These are phyloP conservation scores for Heliconius erato DNA, from an alignment of 2,888 invertebrate species.

Conservation along the genomic window DNA sequence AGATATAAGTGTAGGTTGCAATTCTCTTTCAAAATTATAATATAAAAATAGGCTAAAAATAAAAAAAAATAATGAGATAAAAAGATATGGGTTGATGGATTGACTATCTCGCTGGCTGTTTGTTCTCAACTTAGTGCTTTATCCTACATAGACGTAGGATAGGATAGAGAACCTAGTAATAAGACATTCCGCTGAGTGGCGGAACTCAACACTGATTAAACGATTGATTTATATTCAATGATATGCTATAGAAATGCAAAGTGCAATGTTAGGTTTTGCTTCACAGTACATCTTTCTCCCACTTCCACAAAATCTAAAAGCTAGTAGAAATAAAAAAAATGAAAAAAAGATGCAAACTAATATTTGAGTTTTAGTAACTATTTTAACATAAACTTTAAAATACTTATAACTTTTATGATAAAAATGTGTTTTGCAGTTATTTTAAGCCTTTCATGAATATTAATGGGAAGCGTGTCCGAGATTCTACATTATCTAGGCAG, in stretches of 20 bases:
- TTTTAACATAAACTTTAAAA: neutral
- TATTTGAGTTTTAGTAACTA: neutral
- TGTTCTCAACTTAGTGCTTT: neutral
- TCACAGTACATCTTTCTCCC: too few relatives aligned
- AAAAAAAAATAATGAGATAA: too few relatives aligned
- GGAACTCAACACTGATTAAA: too few relatives aligned
- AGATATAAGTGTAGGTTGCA: neutral
- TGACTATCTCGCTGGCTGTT: neutral
- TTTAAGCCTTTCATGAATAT: conserved; percentile 25
- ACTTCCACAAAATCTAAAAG: too few relatives aligned
- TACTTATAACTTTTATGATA: neutral
- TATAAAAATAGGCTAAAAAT: neutral
- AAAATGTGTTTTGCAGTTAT: conserved; percentile 3
- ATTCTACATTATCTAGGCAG: conserved; percentile 15
- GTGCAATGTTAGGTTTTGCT: too few relatives aligned
- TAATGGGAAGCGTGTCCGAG: conserved; percentile 20
- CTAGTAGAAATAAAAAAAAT: too few relatives aligned
- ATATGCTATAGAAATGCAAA: too few relatives aligned
- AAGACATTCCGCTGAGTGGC: too few relatives aligned
- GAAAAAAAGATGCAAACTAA: too few relatives aligned
- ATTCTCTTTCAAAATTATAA: neutral
- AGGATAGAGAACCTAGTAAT: too few relatives aligned
- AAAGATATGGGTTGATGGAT: neutral
- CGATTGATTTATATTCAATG: too few relatives aligned
- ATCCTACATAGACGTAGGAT: too few relatives aligned